Evolutionary conservation across 2,113 vertebrate genomes (phyloP), one percentile per base, ranked within the genome.

Genomic region (Urocolius indicus): DNA sequence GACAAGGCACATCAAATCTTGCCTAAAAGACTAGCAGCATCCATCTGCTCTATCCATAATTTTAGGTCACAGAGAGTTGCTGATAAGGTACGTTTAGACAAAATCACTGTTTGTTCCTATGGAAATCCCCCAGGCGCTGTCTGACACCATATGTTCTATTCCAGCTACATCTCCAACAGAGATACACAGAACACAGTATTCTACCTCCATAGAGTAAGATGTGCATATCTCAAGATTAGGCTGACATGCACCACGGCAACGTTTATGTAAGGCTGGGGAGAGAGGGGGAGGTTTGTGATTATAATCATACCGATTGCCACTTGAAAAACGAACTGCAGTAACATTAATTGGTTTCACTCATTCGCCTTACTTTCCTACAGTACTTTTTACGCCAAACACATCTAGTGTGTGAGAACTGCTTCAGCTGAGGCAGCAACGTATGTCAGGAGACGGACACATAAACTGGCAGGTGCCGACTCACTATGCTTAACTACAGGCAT

Each of bases 111-210:
- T 94, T 92, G 46, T 88, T 96, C 84, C 89, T 55, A 21, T 2
- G 69, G 86, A 87, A 89, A 93, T 69, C 36, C 88, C 81, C 51
- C 66, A 82, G 89, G 91, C 79, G 76, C 80, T 45, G 62, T 90
- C 83, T 96, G 72, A 34, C 86, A 91, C 93, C 90, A 59, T 90
- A 86, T 94, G 91, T 48, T 96, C 96, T 92, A 46, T 81, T 87
- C 68, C 67, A 76, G 84, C 54, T 93, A 29, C 27, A 32, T 81
- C 85, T 93, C 68, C 78, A 48, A 26, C 77, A 66, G 54, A 76
- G 88, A 57, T 57, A n/a, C 67, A 29, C 1, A 7, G 49, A 29
- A 24, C n/a, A 30, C 1, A 2, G 65, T 63, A 36, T 51, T 77
- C 80, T 79, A 74, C 8, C 73, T 68, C 76, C 20, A 2, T 5